Base-by-base conservation (phyloP, 2,113 vertebrate species). In the Stigmatopora argus region DNA sequence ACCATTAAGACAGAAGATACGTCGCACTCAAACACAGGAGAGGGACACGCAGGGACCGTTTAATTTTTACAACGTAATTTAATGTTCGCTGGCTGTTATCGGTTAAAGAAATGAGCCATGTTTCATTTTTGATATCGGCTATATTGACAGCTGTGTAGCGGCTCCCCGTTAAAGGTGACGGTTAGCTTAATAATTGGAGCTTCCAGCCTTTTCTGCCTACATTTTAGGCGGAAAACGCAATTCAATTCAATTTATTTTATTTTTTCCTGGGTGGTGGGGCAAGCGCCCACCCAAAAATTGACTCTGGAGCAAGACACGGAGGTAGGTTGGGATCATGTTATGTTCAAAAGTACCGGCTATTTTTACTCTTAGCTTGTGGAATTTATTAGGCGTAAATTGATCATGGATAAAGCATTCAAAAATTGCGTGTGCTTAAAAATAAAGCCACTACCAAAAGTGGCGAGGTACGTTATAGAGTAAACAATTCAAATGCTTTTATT, bases 231-330 rank as follows among this genome's bases (percentile, higher is more conserved):
- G 66, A 48, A 66, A 72, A 67, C 1, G 62, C 53, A 26, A 49
- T 61, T 52, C 15, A 21, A 61, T 0, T 51, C 0, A 18, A 18
- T 44, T 49, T 12, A 47, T 63, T 73, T 70, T 77, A 12, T 61
- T 55, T 51, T 76, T 69, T 26, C 0, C 57, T 73, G 61, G 21
- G 21, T 67, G 38, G 78, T 66, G 77, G 52, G 75, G 78, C 59
- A 82, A 85, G 87, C 84, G 76, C 57, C 67, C 44, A 78, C 83
- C 85, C 83, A 82, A 77, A 34, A 64, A 31, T 74, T 73, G 48
- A 90, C 83, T 84, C 87, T 90, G 88, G 88, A 90, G 88, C 88
- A 82, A 83, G 85, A 89, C 70, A 81, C 87, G 76, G 87, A 89
- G 86, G 89, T 89, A 75, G 19, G 87, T 47, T 31, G 44, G 51